Evolutionary conservation across 2,113 vertebrate genomes (phyloP).

Genomic region (Machaerirhynchus nigripectus): DNA sequence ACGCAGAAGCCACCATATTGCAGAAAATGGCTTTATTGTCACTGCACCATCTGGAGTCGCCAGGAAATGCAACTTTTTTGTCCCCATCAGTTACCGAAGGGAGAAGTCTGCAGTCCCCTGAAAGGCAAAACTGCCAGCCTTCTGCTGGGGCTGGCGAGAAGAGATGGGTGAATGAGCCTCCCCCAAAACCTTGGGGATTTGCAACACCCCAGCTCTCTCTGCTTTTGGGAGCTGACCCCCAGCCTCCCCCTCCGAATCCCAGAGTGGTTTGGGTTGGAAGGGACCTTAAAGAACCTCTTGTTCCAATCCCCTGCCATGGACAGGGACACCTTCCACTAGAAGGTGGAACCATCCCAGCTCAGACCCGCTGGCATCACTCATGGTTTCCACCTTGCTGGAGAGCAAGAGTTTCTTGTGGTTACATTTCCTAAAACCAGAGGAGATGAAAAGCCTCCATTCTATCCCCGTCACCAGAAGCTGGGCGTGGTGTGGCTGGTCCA

Average conservation of each 20-base stretch:
- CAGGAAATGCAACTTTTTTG: background rate
- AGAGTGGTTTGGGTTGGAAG: background rate
- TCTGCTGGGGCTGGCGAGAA: background rate
- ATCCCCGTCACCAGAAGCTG: background rate
- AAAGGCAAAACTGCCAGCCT: background rate
- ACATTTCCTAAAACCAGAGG: background rate
- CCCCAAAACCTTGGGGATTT: background rate
- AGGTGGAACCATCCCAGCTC: background rate
- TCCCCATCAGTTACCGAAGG: background rate
- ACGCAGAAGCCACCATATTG: background rate
- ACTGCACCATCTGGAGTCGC: background rate
- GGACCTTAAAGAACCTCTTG: background rate
- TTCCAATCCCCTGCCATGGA: background rate
- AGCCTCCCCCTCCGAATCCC: background rate
- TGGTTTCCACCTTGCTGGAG: background rate
- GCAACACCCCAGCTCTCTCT: background rate
- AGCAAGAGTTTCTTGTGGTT: background rate
- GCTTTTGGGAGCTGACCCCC: background rate
- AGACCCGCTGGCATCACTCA: background rate
- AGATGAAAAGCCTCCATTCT: background rate
- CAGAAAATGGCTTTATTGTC: background rate
- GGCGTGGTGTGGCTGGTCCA: accelerated
- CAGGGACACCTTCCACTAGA: background rate
- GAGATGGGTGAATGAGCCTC: background rate
- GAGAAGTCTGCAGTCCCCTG: background rate